Evolutionary conservation across 2,113 vertebrate species (phyloP).

Genomic region (Monarcha castaneiventris): DNA sequence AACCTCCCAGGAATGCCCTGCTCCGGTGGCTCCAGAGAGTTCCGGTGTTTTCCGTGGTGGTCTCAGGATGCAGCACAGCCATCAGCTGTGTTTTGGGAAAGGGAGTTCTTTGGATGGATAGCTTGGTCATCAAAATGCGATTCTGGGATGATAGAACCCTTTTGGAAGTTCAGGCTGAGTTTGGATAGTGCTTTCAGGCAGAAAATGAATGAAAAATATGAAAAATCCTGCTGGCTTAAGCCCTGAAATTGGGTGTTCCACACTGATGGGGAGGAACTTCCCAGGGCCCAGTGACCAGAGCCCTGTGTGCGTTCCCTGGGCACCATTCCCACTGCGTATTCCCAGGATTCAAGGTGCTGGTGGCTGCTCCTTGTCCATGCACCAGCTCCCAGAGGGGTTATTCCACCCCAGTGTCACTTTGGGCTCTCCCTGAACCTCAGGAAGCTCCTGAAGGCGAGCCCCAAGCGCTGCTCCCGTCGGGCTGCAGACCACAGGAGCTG

Average conservation of each 20-base stretch:
- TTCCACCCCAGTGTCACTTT: fast-evolving
- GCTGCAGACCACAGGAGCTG: conserved; percentile 23
- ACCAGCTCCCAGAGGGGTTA: not conserved
- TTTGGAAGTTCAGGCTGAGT: not conserved
- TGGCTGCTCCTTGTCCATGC: not conserved
- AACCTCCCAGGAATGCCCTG: not conserved
- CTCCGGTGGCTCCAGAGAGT: not conserved
- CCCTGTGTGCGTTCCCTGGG: fast-evolving
- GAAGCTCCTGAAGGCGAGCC: not conserved
- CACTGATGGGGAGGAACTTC: fast-evolving
- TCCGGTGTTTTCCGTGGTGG: fast-evolving
- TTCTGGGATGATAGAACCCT: fast-evolving
- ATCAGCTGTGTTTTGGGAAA: not conserved
- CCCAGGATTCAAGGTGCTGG: not conserved
- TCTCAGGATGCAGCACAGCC: not conserved
- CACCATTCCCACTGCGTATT: fast-evolving
- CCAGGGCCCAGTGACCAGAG: not conserved
- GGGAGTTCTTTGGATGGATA: not conserved
- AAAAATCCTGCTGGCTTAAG: fast-evolving
- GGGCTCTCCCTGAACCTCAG: not conserved
- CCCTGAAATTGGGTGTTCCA: not conserved
- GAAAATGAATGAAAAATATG: not conserved
- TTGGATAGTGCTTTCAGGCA: not conserved
- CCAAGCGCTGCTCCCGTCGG: not conserved
- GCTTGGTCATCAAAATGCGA: fast-evolving